Percentiles rank a stretch among this genome's conserved stretches.
Evolutionary conservation across 2,888 invertebrate genomes (phyloP).

Genomic region (Gisinianus flammeolus): DNA sequence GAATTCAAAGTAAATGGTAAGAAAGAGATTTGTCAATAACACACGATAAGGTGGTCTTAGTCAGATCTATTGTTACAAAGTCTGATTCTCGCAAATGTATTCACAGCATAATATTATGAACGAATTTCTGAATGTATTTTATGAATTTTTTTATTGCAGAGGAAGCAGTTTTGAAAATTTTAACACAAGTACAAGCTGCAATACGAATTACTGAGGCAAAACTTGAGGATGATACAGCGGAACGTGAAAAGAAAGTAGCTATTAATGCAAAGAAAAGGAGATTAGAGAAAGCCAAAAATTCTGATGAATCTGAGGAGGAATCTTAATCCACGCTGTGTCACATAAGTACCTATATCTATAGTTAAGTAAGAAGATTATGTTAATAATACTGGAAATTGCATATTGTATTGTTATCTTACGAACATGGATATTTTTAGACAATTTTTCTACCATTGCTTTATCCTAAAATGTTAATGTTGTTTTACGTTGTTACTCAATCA

Average conservation of each 20-base stretch:
- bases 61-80: no score
- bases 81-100: neutral
- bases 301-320: neutral
- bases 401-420: no score
- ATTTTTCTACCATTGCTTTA: no score
- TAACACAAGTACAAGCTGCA: slow-evolving; percentile 53
- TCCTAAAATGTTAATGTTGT: no score
- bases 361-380: no score
- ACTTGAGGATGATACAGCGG: slow-evolving; percentile 44
- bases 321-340: neutral
- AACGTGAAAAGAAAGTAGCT: slow-evolving; percentile 44
- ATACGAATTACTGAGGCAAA: slow-evolving; percentile 48
- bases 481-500: no score
- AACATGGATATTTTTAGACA: no score
- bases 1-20: slow-evolving; percentile 84
- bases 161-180: slow-evolving; percentile 44
- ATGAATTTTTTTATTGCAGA: slow-evolving; percentile 27
- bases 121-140: neutral
- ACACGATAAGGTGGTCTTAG: neutral
- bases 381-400: no score
- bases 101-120: no score
- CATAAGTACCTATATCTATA: no score
- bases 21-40: slow-evolving; percentile 45
- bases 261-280: slow-evolving; percentile 34
- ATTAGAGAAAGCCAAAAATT: slow-evolving; percentile 15